Base-by-base conservation (phyloP, 2,113 vertebrate genomes). In the Noturus placidus region DNA sequence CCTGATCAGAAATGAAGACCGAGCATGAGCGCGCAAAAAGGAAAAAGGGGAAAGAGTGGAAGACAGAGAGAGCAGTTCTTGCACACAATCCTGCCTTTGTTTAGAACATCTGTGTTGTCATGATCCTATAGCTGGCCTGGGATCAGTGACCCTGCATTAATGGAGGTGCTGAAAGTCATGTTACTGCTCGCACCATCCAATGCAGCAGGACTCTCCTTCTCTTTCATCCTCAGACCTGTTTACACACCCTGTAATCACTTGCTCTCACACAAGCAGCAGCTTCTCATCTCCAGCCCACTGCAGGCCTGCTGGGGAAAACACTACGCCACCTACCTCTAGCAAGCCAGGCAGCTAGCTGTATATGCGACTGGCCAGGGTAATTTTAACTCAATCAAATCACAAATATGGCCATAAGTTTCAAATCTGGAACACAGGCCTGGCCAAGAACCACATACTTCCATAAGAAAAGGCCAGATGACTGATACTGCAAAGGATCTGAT, bases 31-130 rank as follows among this genome's bases (percentile, higher is more conserved):
- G 30, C 13, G 52, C 5, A 6, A 57, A 9, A 57, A 35, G 6
- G 72, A 38, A 79, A 25, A 56, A 35, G 35, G 25, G 59, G 72
- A 77, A 35, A 80, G 46, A 86, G 74, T 52, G 63, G 70, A 83
- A 79, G 63, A n/a, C n/a, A 74, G 67, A 83, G 84, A 89, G 81
- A 46, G 90, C 72, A 87, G 84, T 61, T 15, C 0, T 42, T 20
- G 87, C 84, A 88, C 63, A 93, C 91, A 95, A 92, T 92, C 9
- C 15, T 77, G 82, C 79, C 93, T 94, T 94, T 94, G 92, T 93
- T 91, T 61, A 1, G 72, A 92, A 92, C 92, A 93, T 89, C 90
- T 93, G 92, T 86, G 77, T 30, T 77, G 67, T 80, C 84, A 76
- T 59, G 80, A 87, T 42, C 90, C 78, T 84, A 86, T 89, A 85